These are phyloP conservation scores for Phyllotreta striolata DNA, from an alignment of 2,888 invertebrate species.

Conservation along the genomic window DNA sequence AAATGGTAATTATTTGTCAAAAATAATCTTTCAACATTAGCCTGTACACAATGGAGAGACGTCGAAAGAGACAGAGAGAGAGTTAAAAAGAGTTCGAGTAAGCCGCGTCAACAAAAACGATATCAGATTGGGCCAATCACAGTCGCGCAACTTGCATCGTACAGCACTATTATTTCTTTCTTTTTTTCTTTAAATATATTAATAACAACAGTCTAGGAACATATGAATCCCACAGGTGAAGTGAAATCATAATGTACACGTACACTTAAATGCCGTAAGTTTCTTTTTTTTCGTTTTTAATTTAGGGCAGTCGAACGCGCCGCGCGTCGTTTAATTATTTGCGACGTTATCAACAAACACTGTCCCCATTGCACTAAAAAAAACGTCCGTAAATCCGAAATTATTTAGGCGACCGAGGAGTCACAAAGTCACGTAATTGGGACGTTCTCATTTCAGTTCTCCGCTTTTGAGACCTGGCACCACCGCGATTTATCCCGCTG, in stretches of 20 bases:
- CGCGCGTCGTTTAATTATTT: constrained; percentile 32
- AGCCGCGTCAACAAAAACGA: constrained; percentile 47
- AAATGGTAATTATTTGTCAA: constrained; percentile 62
- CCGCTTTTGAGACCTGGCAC: constrained; percentile 49
- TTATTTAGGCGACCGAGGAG: constrained; percentile 61
- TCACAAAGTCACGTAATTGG: constrained; percentile 59
- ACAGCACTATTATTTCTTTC: constrained; percentile 51
- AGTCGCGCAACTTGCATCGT: constrained; percentile 54
- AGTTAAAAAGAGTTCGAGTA: constrained; percentile 40
- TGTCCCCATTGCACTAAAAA: constrained; percentile 28
- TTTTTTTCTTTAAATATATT: constrained; percentile 50
- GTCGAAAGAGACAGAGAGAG: constrained; percentile 41
- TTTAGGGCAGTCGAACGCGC: constrained; percentile 45
- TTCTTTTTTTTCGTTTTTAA: constrained; percentile 31
- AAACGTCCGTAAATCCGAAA: constrained; percentile 37
- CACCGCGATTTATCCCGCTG: constrained; percentile 39
- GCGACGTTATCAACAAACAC: constrained; percentile 31
- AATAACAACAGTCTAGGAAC: constrained; percentile 58
- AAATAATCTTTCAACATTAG: constrained; percentile 60
- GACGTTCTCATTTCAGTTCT: constrained; percentile 55
- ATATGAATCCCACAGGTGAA: constrained; percentile 55
- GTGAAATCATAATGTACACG: constrained; percentile 52
- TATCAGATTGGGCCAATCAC: constrained; percentile 56
- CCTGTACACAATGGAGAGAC: constrained; percentile 57
- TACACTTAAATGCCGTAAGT: constrained; percentile 51